Conservation (phyloP, 2,797 vertebrate genomes). For the Melanotaenia pygmaea region DNA sequence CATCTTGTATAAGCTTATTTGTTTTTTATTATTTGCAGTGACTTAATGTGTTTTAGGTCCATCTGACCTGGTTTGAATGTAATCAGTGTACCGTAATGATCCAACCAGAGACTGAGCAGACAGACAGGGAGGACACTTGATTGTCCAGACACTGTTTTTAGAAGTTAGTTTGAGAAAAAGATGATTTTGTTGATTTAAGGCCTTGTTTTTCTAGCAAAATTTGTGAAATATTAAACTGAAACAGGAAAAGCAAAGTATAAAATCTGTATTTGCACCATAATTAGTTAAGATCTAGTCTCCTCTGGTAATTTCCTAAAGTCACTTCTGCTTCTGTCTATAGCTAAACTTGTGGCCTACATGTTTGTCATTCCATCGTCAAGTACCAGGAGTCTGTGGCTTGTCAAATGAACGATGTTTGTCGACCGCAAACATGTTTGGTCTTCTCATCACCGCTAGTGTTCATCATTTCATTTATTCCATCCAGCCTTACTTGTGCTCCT, state of each 20-base stretch:
- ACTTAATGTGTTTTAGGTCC: constrained; percentile 52
- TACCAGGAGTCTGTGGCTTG: constrained; percentile 61
- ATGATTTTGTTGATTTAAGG: neutral
- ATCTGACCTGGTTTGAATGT: constrained; percentile 62
- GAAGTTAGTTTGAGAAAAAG: neutral
- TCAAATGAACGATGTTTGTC: constrained; percentile 58
- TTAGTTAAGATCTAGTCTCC: constrained; percentile 12
- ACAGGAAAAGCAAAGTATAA: neutral
- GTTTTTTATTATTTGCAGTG: constrained; percentile 33
- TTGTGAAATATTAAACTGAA: neutral
- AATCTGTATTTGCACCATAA: neutral
- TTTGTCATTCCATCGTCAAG: constrained; percentile 78
- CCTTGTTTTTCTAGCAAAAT: neutral
- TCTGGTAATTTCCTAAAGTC: constrained; percentile 23
- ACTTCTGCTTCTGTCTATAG: constrained; percentile 35
- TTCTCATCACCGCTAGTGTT: constrained; percentile 46
- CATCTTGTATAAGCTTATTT: constrained; percentile 64
- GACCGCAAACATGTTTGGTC: constrained; percentile 57
- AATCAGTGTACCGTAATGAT: constrained; percentile 17
- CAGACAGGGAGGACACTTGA: constrained; percentile 3
- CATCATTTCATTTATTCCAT: constrained; percentile 37
- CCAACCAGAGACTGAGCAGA: constrained; percentile 37
- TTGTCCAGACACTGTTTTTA: neutral
- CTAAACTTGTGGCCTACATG: constrained; percentile 64
- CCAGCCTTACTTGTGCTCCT: neutral